Conservation (phyloP, 2,888 invertebrate genomes). For the Megalurothrips usitatus region DNA sequence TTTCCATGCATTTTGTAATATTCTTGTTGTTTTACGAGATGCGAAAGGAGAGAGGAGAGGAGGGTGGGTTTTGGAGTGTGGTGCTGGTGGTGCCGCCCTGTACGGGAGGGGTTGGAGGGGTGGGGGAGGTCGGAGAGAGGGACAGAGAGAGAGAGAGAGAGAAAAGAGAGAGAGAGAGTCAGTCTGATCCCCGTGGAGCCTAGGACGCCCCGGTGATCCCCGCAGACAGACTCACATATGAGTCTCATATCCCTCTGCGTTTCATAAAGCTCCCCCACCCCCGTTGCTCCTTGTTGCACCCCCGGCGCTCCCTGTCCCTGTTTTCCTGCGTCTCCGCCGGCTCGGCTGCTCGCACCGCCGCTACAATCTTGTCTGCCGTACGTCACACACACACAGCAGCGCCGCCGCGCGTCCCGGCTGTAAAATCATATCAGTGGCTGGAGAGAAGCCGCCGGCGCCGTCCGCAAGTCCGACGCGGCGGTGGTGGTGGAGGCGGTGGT, state of each 20-base stretch:
- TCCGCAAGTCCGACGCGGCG: no score
- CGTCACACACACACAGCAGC: no score
- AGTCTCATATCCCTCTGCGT: conserved; percentile 23
- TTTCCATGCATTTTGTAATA: neutral
- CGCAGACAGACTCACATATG: conserved; percentile 18
- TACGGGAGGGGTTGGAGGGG: no score
- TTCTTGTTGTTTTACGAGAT: conserved; percentile 6
- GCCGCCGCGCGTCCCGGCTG: no score
- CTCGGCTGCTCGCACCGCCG: neutral
- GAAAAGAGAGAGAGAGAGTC: no score
- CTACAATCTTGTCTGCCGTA: no score
- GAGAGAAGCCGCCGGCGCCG: no score
- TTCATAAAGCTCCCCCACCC: neutral
- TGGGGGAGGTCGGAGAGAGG: no score
- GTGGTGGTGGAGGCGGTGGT: no score
- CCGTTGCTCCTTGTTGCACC: neutral
- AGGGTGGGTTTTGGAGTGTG: neutral
- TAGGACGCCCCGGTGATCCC: neutral
- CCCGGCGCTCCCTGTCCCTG: neutral
- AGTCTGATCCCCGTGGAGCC: neutral
- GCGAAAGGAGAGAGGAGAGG: neutral
- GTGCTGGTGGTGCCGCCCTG: no score
- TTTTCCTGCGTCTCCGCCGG: neutral
- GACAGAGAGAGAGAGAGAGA: no score
- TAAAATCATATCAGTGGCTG: no score